phyloP scores from a whole-genome alignment of 1,140 invertebrate genomes.

The Drosophila parvula region DNA sequence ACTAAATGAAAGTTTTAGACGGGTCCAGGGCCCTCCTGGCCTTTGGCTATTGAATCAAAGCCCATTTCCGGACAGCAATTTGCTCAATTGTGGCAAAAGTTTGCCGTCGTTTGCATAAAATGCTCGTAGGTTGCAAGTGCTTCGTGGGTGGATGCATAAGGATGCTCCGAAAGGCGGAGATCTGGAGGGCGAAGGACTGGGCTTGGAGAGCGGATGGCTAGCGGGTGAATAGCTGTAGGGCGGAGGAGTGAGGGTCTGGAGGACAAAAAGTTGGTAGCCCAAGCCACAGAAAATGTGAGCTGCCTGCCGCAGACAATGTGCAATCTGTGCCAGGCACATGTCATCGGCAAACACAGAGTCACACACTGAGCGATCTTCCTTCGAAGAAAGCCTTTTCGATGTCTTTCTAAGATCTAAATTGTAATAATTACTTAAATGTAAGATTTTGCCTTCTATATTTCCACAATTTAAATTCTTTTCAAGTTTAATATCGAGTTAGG shows the following conservation, averaged over 20 bases:
- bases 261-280: constrained; percentile 32
- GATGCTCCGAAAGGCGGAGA: background rate
- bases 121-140: constrained; percentile 42
- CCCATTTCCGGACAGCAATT: constrained; percentile 75
- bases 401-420: too few species aligned
- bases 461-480: too few species aligned
- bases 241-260: background rate
- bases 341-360: constrained; percentile 47
- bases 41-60: constrained; percentile 70
- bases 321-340: constrained; percentile 78
- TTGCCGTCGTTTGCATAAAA: constrained; percentile 62
- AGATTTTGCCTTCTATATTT: background rate
- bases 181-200: background rate
- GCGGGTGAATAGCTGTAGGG: background rate
- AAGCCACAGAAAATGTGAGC: constrained; percentile 62
- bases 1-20: constrained; percentile 55
- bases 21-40: constrained; percentile 26
- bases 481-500: background rate
- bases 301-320: constrained; percentile 68
- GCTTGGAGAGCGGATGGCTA: background rate
- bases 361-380: background rate
- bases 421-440: too few species aligned
- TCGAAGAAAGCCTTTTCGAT: background rate
- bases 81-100: constrained; percentile 72
- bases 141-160: constrained; percentile 14